Evolutionary conservation across 2,113 vertebrate species (phyloP), one percentile per base, ranked within the genome.

Genomic region (Sander vitreus): DNA sequence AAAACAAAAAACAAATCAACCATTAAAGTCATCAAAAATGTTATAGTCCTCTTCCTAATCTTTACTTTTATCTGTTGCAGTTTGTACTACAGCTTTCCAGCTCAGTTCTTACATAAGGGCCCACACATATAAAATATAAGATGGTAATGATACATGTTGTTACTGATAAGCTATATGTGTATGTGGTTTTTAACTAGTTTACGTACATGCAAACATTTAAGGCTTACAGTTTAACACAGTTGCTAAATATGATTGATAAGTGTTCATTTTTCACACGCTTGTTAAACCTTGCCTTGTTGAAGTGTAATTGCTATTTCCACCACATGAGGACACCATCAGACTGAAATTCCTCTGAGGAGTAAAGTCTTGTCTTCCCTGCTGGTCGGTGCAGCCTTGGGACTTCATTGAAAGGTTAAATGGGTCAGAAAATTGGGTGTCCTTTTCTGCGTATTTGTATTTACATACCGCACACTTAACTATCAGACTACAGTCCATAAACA

Each of bases 291-390:
- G 23, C 9, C 15, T 57, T 5, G 18, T n/a, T 58, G 5, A 19
- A 27, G 2, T 88, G 88, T 67, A 76, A 60, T 75, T 54, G 15
- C 70, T 8, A 0, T 6, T 21, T 66, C 7, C 0, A 51, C 90
- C 93, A 94, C 90, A 81, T 1, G 91, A 47, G 45, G 91, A 10
- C n/a, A 30, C 45, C 58, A 75, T 58, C 51, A 47, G 14, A 59
- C 68, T 51, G 63, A 64, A 66, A 54, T 23, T 36, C 5, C 30
- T 16, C 27, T 27, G 55, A 68, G 14, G 7, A 51, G 18, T 9
- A 23, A 76, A 50, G 23, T 18, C 23, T 15, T 18, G 12, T 23
- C 19, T 5, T 12, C 16, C 19, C 11, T 36, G 18, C 12, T 47
- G 70, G 23, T 69, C 55, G 50, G 18, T 13, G 25, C 3, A 27